These are phyloP conservation scores for Leptopilina syphax DNA, from an alignment of 2,888 invertebrate species.

Conservation along the genomic window DNA sequence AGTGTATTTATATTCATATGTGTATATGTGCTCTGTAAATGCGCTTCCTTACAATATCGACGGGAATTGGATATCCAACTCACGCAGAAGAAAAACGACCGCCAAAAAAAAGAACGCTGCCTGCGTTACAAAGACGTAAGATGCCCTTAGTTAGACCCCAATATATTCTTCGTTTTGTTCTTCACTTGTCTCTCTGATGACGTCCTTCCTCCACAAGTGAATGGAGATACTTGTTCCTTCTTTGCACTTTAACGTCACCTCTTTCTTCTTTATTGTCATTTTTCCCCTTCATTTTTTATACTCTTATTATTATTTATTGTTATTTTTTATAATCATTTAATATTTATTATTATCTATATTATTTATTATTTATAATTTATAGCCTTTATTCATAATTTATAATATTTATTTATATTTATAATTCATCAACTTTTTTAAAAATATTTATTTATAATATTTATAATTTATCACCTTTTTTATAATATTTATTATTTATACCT, in stretches of 20 bases:
- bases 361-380: no score
- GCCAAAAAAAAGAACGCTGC: not conserved
- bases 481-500: no score
- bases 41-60: not conserved
- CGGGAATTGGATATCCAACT: slow-evolving; percentile 12
- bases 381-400: no score
- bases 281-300: not conserved
- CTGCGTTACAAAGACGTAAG: slow-evolving; percentile 15
- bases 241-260: not conserved
- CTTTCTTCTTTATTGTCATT: not conserved
- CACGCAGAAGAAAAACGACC: slow-evolving; percentile 11
- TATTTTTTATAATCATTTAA: no score
- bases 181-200: slow-evolving; percentile 2
- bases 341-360: no score
- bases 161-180: slow-evolving; percentile 15
- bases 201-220: not conserved
- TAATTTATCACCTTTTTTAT: no score
- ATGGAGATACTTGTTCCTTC: not conserved
- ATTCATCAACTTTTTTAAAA: no score
- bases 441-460: no score
- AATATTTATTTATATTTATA: no score
- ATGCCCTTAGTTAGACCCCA: slow-evolving; percentile 16
- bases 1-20: not conserved
- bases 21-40: not conserved
- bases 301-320: not conserved